phyloP scores from a whole-genome alignment of 2,888 invertebrate genomes.

The Autographa gamma region DNA sequence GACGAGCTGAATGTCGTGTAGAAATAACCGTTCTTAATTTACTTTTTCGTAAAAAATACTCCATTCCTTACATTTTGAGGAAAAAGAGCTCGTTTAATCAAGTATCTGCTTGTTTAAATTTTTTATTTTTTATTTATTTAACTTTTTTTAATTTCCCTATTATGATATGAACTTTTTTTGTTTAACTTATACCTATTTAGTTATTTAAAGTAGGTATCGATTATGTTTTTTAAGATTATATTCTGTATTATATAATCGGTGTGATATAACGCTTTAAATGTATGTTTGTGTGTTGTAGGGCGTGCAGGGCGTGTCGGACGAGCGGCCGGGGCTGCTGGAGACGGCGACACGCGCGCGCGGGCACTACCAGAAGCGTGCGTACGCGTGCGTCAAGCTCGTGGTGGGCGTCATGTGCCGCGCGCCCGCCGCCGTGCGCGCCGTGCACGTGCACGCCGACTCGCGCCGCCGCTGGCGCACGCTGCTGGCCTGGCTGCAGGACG shows the following conservation, averaged over 20 bases:
- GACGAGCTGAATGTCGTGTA: not conserved
- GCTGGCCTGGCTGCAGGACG: constrained; percentile 98
- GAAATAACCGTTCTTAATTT: not conserved
- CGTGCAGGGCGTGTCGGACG: constrained; percentile 82
- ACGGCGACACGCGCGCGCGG: constrained; percentile 97
- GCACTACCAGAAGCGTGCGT: constrained; percentile 98
- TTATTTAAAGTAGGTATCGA: too few relatives aligned
- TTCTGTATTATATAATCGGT: too few relatives aligned
- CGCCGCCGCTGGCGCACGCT: constrained; percentile 96
- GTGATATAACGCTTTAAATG: too few relatives aligned
- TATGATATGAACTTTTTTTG: too few relatives aligned
- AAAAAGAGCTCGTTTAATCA: not conserved
- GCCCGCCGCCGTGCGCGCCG: constrained; percentile 93
- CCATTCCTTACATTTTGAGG: too few relatives aligned
- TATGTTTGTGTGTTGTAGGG: not conserved
- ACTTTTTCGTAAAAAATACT: not conserved
- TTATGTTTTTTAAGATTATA: too few relatives aligned
- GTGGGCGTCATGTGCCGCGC: constrained; percentile 97
- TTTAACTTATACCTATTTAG: too few relatives aligned
- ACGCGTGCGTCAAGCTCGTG: constrained; percentile 98
- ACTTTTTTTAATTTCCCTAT: too few relatives aligned
- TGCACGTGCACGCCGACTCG: constrained; percentile 93
- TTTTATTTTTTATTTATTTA: not conserved
- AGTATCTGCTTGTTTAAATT: not conserved
- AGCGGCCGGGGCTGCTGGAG: constrained; percentile 97